phyloP scores from a whole-genome alignment of 2,113 vertebrate genomes.

The Catharus minimus region DNA sequence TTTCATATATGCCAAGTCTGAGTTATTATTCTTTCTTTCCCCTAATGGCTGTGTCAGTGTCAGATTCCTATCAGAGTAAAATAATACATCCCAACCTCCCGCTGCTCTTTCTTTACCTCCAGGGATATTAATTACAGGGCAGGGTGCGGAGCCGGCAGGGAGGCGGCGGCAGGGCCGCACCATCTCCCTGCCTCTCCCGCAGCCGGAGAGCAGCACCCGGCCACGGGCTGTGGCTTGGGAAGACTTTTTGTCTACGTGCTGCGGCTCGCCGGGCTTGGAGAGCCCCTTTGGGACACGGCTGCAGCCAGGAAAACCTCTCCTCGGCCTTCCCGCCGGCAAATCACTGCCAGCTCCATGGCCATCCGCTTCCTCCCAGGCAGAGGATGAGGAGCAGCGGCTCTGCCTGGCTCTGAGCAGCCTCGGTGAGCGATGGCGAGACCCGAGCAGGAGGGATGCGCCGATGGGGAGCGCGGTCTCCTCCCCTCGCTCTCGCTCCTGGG shows the following conservation, averaged over 20 bases:
- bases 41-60: conserved; percentile 47
- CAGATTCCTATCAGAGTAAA: conserved; percentile 52
- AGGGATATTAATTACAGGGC: conserved; percentile 30
- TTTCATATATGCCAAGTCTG: conserved; percentile 2
- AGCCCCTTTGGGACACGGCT: not conserved
- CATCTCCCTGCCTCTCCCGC: not conserved
- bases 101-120: conserved; percentile 36
- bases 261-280: not conserved
- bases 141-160: not conserved
- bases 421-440: not conserved
- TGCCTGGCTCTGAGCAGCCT: not conserved
- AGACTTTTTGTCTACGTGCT: not conserved
- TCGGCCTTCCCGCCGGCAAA: not conserved
- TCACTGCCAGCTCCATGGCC: not conserved
- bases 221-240: not conserved
- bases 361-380: not conserved
- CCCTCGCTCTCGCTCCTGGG: not conserved
- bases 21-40: conserved; percentile 56
- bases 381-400: not conserved
- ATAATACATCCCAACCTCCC: conserved; percentile 39
- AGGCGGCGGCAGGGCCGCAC: not conserved
- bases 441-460: not conserved
- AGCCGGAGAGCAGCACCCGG: not conserved
- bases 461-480: not conserved
- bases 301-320: not conserved